These are phyloP conservation scores for Scaptodrosophila lebanonensis DNA, from an alignment of 1,140 invertebrate species.

Conservation along the genomic window DNA sequence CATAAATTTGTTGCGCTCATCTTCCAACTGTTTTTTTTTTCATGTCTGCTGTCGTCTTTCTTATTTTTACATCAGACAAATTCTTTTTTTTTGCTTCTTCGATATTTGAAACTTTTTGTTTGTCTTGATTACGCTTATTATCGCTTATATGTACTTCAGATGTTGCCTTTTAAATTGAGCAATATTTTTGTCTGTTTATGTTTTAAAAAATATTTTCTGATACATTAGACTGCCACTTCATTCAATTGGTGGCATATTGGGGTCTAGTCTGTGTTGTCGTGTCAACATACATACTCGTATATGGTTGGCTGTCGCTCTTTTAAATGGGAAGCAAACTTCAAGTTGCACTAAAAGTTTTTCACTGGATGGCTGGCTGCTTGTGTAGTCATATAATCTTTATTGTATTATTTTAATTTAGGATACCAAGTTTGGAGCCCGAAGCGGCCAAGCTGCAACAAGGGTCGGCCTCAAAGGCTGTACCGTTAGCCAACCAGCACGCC, in stretches of 20 bases:
- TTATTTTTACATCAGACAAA: neutral
- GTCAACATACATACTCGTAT: no score
- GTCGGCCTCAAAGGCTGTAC: conserved; percentile 4
- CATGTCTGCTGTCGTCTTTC: neutral
- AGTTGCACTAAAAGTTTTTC: conserved; percentile 4
- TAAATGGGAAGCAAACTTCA: neutral
- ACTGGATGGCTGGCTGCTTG: conserved; percentile 2
- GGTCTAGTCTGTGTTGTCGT: no score
- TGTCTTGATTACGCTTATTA: conserved; percentile 74
- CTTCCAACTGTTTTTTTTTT: conserved; percentile 68
- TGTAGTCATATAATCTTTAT: conserved; percentile 62
- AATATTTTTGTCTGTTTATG: conserved; percentile 24
- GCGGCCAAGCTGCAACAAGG: conserved; percentile 13
- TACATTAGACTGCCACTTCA: neutral
- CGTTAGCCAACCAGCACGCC: conserved; percentile 31
- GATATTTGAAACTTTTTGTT: conserved; percentile 62
- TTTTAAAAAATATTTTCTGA: neutral
- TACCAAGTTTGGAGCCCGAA: conserved; percentile 57
- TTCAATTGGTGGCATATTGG: neutral
- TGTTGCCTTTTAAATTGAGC: conserved; percentile 44
- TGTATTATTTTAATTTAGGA: conserved; percentile 75
- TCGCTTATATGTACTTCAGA: conserved; percentile 60
- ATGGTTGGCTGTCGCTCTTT: no score
- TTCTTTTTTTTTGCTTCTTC: conserved; percentile 31
- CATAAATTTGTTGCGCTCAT: conserved; percentile 54